Evolutionary conservation across 2,113 vertebrate genomes (phyloP), one percentile per base, ranked within the genome.

Genomic region (Laterallus jamaicensis): DNA sequence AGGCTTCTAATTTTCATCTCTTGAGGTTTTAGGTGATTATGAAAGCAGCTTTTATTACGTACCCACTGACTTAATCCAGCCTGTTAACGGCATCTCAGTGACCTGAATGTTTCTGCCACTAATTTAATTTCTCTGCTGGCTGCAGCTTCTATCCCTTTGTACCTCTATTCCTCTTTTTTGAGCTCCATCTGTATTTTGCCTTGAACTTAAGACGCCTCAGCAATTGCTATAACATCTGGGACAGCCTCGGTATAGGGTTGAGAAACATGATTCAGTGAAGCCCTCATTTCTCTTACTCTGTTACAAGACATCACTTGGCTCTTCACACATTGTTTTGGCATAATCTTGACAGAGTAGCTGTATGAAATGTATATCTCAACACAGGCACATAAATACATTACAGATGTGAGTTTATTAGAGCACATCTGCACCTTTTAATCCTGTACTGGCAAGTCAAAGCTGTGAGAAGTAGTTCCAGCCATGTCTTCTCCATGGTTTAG

Each of bases 381-480:
- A 82, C 54, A 86, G 77, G 31, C 73, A 79, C 77, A 95, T 79
- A 97, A 93, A 95, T 93, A 79, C 32, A 47, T 86, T 86, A 70
- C 95, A 94, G 95, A 96, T 96, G 96, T 93, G 83, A 79, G 77
- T 8, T 82, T 82, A 91, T 92, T 92, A 91, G 67, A 91, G 83
- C 74, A 91, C 88, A 96, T 95, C 92, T 96, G 88, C 70, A 93
- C 88, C 80, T 93, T 97, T 93, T 92, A 97, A 93, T 89, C 62
- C 74, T 62, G 40, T 73, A 40, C 73, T 96, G 74, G 77, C 52
- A 93, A 31, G 8, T 19, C 24, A 62, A 84, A 93, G 42, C 39
- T 12, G 0, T 75, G 82, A 78, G 68, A 86, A 94, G 62, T 58
- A 66, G 18, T 93, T 94, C 80, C 75, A 90, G 64, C 14, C 62